Evolutionary conservation across 2,113 vertebrate genomes (phyloP).

Genomic region (Hippocampus mohnikei): DNA sequence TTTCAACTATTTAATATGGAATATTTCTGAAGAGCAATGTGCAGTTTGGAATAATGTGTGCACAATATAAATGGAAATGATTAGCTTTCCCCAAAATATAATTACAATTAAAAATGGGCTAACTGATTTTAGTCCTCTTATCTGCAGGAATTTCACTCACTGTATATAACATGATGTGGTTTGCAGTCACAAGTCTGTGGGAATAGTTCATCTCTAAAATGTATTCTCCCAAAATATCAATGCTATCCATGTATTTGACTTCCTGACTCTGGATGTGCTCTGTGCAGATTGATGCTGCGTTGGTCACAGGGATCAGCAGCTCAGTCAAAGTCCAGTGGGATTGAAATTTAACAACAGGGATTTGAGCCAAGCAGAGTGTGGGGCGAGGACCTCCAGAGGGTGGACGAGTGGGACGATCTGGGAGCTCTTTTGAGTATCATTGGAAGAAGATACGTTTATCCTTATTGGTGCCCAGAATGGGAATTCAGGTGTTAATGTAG

Average conservation of each 20-base stretch:
- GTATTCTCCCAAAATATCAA: background rate
- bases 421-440: background rate
- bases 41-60: background rate
- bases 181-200: background rate
- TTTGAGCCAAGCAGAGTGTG: background rate
- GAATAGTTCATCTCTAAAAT: background rate
- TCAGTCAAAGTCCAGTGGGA: background rate
- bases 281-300: background rate
- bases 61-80: too few relatives aligned
- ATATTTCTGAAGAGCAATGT: background rate
- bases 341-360: background rate
- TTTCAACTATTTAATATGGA: background rate
- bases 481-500: background rate
- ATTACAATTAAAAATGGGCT: too few relatives aligned
- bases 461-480: background rate
- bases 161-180: too few relatives aligned
- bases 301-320: conserved; percentile 1
- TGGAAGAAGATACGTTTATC: background rate
- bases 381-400: background rate
- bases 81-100: too few relatives aligned
- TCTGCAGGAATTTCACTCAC: too few relatives aligned
- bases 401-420: background rate
- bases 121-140: too few relatives aligned
- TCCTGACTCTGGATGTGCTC: background rate
- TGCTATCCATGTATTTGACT: background rate